Evolutionary conservation across 2,797 vertebrate species (phyloP), one percentile per base, ranked within the genome.

Genomic region (Lateolabrax maculatus): DNA sequence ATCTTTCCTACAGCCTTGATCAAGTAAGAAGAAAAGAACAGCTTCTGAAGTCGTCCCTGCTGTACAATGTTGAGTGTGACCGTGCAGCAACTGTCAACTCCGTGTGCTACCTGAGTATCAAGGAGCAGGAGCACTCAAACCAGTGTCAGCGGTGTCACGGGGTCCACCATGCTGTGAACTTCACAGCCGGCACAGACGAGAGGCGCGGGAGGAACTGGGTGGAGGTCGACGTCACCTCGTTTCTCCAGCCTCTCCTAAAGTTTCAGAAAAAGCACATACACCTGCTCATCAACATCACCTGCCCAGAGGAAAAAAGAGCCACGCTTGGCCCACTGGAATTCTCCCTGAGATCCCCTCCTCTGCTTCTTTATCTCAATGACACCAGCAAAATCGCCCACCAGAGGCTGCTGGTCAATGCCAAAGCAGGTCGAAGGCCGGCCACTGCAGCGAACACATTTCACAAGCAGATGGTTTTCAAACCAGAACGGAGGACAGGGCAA

Each of bases 341-440:
- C 76, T 87, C 89, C 9, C 86, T 94, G 48, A 91, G 83, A 31
- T 92, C 96, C 4, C 97, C 97, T 19, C 97, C 96, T 12, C 96
- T 99, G 55, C 94, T 99, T 43, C 92, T 99, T 0, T 99, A 98
- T 44, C 95, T 99, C 57, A 97, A 96, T 0, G 97, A 99, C 87
- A 97, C 96, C 18, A 97, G 97, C 1, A 93, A 96, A 76, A 92
- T 91, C 21, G 90, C 92, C 23, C 92, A 95, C 43, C 97, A 96
- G 76, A 85, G 92, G 66, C 92, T 91, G 63, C 79, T 83, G 25
- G 74, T 85, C 0, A 78, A 75, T 0, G 23, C 55, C 27, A 80
- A 60, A 71, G 69, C 72, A 12, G 68, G 48, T 43, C 85, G 67
- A 71, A 64, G 7, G 62, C 73, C 48, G 60, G 61, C 48, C 44